Percentiles rank a stretch among this genome's conserved stretches.
Evolutionary conservation across 1,140 invertebrate species (phyloP).

Genomic region (Drosophila tani): DNA sequence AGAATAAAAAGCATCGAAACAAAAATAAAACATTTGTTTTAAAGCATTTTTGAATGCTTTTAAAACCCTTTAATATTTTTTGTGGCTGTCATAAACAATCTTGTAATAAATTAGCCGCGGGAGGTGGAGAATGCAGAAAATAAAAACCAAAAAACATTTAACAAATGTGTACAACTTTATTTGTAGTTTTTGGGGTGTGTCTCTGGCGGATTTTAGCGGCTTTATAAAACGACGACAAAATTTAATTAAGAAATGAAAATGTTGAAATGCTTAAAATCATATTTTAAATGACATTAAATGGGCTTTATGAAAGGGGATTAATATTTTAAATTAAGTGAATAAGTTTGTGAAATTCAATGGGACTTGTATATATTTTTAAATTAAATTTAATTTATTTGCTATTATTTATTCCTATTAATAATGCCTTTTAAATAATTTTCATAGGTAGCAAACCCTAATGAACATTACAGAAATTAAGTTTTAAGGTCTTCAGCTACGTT

Average conservation of each 20-base stretch:
- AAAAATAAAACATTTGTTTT: constrained; percentile 62
- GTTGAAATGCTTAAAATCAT: not conserved
- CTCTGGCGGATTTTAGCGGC: constrained; percentile 9
- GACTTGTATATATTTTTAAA: too few relatives aligned
- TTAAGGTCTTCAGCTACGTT: too few relatives aligned
- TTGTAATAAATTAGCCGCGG: constrained; percentile 73
- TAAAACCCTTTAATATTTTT: constrained; percentile 79
- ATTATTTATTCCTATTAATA: not conserved
- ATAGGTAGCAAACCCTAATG: too few relatives aligned
- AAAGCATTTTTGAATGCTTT: constrained; percentile 67
- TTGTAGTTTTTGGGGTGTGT: constrained; percentile 25
- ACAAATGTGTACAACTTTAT: constrained; percentile 2
- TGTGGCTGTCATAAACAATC: constrained; percentile 80
- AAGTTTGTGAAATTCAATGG: too few relatives aligned
- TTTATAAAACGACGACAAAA: not conserved
- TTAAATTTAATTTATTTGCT: too few relatives aligned
- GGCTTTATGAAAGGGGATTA: not conserved
- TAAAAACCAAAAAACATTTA: not conserved
- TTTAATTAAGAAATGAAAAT: constrained; percentile 14
- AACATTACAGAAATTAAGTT: too few relatives aligned
- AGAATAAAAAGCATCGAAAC: constrained; percentile 11
- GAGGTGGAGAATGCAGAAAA: constrained; percentile 8
- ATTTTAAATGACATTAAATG: constrained; percentile 3
- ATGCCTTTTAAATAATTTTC: not conserved
- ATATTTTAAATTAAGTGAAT: not conserved